Base-by-base conservation (phyloP, 2,113 vertebrate genomes). In the Microcebus lehilahytsara region DNA sequence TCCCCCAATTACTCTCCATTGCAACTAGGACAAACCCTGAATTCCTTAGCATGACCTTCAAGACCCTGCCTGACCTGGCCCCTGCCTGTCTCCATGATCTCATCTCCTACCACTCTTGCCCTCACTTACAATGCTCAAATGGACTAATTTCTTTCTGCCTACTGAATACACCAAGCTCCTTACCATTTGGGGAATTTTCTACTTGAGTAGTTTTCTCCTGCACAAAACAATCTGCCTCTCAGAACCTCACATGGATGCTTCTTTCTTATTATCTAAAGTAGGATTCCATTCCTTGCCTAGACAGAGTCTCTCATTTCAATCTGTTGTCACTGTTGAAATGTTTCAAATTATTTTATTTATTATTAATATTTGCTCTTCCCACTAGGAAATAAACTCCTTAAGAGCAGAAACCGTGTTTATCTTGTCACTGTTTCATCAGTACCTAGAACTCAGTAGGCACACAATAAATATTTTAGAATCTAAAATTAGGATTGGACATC, bases 331-430 rank as follows among this genome's bases (percentile, higher is more conserved):
- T 95, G 46, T 96, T 32, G 46, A n/a, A n/a, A 49, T 56, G 84
- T 93, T 94, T 84, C 32, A 42, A 87, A 56, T 77, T 88, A 79
- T 85, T 85, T 87, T 77, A 23, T 58, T 64, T 91, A 71, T 79
- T 22, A 22, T 58, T 22, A 58, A 58, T 64, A 89, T 60, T 85
- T 96, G 40, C 37, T 90, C 56, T 95, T 86, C 17, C n/a, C 40
- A 51, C 58, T 79, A 84, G 32, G 89, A 56, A 53, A 69, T 64
- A 69, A 90, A 9, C 9, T 67, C 32, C 77, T 80, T 66, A 84
- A 53, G 30, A 94, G 9, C 16, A 81, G 3, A 3, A 80, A 81
- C 2, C 6, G 62, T 91, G 14, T 56, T 74, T 67, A 95, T 77
- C 34, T 79, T 72, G 30, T 69, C 25, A 34, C 16, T 85, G 25